Conservation (phyloP, 2,888 invertebrate genomes). For the Lottia gigantea region DNA sequence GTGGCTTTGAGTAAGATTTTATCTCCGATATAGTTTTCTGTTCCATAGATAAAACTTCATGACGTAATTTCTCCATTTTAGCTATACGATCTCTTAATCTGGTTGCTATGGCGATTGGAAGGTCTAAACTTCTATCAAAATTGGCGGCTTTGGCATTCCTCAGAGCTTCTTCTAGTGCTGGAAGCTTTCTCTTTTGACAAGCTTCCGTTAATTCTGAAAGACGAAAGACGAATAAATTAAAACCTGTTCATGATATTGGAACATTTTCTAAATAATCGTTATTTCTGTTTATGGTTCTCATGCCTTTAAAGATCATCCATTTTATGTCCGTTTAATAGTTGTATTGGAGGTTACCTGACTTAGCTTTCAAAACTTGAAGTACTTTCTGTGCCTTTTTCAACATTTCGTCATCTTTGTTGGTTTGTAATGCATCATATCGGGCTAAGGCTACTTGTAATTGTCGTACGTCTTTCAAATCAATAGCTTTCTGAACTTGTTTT, state of each 20-base stretch:
- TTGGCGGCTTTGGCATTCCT: constrained; percentile 49
- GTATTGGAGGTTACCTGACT: constrained; percentile 39
- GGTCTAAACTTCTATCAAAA: constrained; percentile 51
- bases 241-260: too few relatives aligned
- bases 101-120: constrained; percentile 52
- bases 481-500: constrained; percentile 49
- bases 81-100: constrained; percentile 50
- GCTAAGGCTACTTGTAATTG: constrained; percentile 51
- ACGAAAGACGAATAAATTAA: background rate
- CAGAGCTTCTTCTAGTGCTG: constrained; percentile 46
- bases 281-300: too few relatives aligned
- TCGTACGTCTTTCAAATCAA: constrained; percentile 51
- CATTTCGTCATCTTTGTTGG: constrained; percentile 43
- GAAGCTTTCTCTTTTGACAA: constrained; percentile 45
- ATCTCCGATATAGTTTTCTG: constrained; percentile 62
- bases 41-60: constrained; percentile 60
- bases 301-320: too few relatives aligned
- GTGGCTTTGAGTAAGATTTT: constrained; percentile 60
- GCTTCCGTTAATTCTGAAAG: constrained; percentile 51
- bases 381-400: constrained; percentile 46
- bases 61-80: constrained; percentile 53
- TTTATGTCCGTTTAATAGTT: too few relatives aligned
- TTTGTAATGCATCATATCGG: constrained; percentile 40
- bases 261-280: too few relatives aligned
- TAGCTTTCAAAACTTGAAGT: constrained; percentile 47